Percentiles rank a stretch among this genome's conserved stretches.
These are phyloP conservation scores for Leucania comma DNA, from an alignment of 2,888 invertebrate genomes.

Conservation along the genomic window DNA sequence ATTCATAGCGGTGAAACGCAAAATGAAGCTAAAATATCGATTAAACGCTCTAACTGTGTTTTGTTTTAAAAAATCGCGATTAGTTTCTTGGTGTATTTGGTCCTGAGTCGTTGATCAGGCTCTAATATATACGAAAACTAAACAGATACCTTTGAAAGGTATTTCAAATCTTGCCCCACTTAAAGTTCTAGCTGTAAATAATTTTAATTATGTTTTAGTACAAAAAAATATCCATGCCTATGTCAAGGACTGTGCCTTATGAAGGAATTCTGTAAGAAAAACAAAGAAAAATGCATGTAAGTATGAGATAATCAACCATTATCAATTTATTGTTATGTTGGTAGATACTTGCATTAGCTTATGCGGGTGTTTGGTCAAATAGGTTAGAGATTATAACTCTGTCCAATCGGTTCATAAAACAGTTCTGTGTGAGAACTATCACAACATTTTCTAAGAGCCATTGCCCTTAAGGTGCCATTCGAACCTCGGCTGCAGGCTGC, in stretches of 20 bases:
- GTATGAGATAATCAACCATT: background rate
- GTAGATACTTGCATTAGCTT: background rate
- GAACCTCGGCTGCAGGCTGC: too few species aligned
- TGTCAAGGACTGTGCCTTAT: constrained; percentile 19
- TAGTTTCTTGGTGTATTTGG: too few species aligned
- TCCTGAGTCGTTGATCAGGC: background rate
- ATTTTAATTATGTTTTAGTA: constrained; percentile 9
- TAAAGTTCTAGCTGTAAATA: background rate
- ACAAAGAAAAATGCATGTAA: constrained; percentile 28
- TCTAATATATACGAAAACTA: background rate
- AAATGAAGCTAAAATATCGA: too few species aligned
- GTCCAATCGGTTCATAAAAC: background rate
- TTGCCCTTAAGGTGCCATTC: too few species aligned
- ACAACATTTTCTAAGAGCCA: background rate
- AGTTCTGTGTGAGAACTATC: background rate
- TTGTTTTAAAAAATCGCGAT: too few species aligned
- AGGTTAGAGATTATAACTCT: background rate
- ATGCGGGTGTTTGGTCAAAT: background rate
- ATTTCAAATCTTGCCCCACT: background rate
- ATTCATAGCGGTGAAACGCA: too few species aligned
- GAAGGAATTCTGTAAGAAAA: constrained; percentile 1
- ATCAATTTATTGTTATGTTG: too few species aligned
- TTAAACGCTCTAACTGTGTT: too few species aligned
- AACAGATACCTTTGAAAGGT: background rate
- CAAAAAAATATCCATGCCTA: background rate